Percentiles rank a stretch among this genome's conserved stretches.
phyloP scores from a whole-genome alignment of 2,113 vertebrate species.

The Pterocles burchelli region DNA sequence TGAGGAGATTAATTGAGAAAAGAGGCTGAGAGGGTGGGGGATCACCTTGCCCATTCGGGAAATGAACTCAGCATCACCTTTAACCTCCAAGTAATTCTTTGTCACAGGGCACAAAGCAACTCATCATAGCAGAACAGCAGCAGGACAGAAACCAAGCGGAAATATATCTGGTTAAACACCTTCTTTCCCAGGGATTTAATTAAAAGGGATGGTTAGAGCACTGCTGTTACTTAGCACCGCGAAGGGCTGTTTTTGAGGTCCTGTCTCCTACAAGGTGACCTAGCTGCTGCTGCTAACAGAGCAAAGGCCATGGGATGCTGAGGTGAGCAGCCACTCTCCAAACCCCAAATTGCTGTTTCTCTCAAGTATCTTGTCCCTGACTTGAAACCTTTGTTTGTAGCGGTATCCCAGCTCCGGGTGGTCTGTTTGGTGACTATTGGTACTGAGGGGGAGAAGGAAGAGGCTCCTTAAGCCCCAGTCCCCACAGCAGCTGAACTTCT shows the following conservation, averaged over 20 bases:
- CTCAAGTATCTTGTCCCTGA: neutral
- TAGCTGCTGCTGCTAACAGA: neutral
- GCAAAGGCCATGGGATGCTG: neutral
- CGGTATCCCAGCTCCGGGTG: neutral
- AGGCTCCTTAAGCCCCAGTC: neutral
- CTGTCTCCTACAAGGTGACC: neutral
- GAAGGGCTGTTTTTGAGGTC: neutral
- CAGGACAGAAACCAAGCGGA: conserved; percentile 22
- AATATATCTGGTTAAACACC: conserved; percentile 25
- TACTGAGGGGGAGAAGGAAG: neutral
- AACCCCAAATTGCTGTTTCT: neutral
- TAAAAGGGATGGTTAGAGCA: neutral
- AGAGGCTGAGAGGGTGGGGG: neutral
- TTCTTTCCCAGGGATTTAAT: conserved; percentile 26
- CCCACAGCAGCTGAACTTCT: neutral
- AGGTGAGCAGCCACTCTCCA: neutral
- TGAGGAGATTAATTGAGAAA: conserved; percentile 41
- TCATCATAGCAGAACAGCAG: conserved; percentile 25
- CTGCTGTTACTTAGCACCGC: neutral
- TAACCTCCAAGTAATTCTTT: conserved; percentile 47
- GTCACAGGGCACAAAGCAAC: conserved; percentile 35
- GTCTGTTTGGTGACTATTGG: neutral
- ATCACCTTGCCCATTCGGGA: neutral
- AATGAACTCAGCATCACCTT: conserved; percentile 10
- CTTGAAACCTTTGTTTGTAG: neutral